Evolutionary conservation across 2,888 invertebrate species (phyloP).

Genomic region (Drosophila rellima): DNA sequence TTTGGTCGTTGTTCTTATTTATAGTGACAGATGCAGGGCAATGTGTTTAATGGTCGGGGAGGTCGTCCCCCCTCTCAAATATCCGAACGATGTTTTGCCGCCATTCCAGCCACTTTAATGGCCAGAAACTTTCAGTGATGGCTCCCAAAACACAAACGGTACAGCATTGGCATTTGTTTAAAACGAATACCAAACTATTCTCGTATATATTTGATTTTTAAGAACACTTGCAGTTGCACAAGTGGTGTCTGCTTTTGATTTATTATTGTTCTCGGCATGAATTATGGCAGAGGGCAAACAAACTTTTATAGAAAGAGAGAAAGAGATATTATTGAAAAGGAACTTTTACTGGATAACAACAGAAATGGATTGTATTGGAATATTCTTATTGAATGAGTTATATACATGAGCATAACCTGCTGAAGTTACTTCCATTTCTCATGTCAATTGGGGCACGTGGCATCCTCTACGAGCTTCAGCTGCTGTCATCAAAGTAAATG

Average conservation of each 20-base stretch:
- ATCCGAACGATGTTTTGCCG: slow-evolving; percentile 31
- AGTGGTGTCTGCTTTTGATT: slow-evolving; percentile 47
- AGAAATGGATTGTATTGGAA: not conserved
- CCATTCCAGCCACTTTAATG: slow-evolving; percentile 52
- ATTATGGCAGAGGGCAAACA: slow-evolving; percentile 29
- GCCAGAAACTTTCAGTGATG: slow-evolving; percentile 56
- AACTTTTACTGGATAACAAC: not conserved
- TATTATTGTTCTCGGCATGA: slow-evolving; percentile 36
- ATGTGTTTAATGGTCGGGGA: slow-evolving; percentile 43
- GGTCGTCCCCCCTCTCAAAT: slow-evolving; percentile 1
- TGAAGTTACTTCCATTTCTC: slow-evolving; percentile 2
- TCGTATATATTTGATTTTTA: slow-evolving; percentile 18
- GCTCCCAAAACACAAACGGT: slow-evolving; percentile 17
- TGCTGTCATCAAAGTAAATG: slow-evolving; percentile 37
- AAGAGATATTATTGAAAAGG: not conserved
- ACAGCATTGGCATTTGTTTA: slow-evolving; percentile 35
- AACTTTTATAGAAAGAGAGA: not conserved
- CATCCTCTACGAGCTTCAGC: slow-evolving; percentile 27
- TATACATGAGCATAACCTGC: not conserved
- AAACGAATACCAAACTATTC: slow-evolving; percentile 34
- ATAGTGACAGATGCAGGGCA: slow-evolving; percentile 78
- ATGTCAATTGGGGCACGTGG: slow-evolving; percentile 57
- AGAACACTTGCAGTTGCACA: slow-evolving; percentile 37
- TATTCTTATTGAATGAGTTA: not conserved
- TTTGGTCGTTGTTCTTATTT: slow-evolving; percentile 63